These are phyloP conservation scores for Falco berigora DNA, from an alignment of 2,797 vertebrate species.

Conservation along the genomic window DNA sequence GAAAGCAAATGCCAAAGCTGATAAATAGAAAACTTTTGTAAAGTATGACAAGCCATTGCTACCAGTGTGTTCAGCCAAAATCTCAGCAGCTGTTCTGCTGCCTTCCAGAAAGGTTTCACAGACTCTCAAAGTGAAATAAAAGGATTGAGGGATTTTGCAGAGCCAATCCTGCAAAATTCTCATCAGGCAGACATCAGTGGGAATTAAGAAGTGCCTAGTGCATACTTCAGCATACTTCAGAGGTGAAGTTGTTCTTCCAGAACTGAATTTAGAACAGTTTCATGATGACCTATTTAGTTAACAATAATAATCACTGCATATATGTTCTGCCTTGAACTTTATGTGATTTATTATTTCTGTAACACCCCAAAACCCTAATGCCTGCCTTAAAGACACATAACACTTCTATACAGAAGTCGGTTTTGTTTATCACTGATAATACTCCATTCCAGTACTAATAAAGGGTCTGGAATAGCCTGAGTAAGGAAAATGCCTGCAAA, in stretches of 20 bases:
- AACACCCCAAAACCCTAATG: neutral
- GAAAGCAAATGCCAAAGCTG: neutral
- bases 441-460: neutral
- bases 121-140: neutral
- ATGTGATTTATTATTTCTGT: neutral
- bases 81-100: neutral
- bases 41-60: neutral
- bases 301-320: neutral
- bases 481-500: neutral
- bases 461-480: neutral
- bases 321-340: neutral
- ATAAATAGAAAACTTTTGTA: neutral
- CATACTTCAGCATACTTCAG: neutral
- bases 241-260: neutral
- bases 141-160: neutral
- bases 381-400: neutral
- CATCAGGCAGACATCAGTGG: neutral
- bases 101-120: neutral
- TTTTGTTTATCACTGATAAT: neutral
- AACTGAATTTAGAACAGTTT: neutral
- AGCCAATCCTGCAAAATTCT: neutral
- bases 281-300: neutral
- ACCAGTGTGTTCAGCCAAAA: neutral
- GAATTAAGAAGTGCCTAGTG: neutral
- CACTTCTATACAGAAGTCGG: neutral